These are phyloP conservation scores for Chascanopsetta lugubris DNA, from an alignment of 2,113 vertebrate genomes.

Conservation along the genomic window DNA sequence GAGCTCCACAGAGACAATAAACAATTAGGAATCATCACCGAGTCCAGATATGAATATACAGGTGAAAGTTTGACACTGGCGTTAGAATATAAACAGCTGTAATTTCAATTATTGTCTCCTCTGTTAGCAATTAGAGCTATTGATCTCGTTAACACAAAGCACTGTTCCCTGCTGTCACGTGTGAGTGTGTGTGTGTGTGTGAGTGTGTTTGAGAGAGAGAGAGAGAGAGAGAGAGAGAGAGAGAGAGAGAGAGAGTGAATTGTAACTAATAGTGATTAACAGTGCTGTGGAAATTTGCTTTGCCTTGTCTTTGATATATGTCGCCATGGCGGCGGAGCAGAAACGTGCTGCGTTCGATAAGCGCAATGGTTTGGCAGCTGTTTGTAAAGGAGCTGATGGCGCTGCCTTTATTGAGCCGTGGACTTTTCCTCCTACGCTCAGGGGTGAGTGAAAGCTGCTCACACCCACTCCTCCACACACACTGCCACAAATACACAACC, in stretches of 20 bases:
- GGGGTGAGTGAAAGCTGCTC: slow-evolving; percentile 30
- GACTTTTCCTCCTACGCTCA: slow-evolving; percentile 52
- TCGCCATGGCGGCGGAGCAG: slow-evolving; percentile 1
- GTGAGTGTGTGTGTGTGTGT: slow-evolving; percentile 2
- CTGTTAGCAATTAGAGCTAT: slow-evolving; percentile 2
- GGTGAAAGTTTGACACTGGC: neutral
- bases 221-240: too few species aligned
- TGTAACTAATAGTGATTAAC: slow-evolving; percentile 34
- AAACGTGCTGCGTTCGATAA: slow-evolving; percentile 35
- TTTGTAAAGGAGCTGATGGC: slow-evolving; percentile 45
- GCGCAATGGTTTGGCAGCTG: slow-evolving; percentile 20
- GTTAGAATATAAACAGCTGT: neutral
- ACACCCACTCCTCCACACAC: slow-evolving; percentile 37
- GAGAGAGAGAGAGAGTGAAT: too few species aligned
- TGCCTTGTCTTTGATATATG: slow-evolving; percentile 4
- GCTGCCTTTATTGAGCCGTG: slow-evolving; percentile 44
- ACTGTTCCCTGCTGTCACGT: slow-evolving; percentile 7
- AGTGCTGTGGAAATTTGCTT: slow-evolving; percentile 9
- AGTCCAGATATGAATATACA: too few species aligned
- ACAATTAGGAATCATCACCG: neutral
- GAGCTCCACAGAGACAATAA: neutral
- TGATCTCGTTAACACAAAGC: slow-evolving; percentile 38
- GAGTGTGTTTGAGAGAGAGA: too few species aligned
- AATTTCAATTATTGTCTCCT: slow-evolving; percentile 1
- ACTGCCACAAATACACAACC: slow-evolving; percentile 17